Evolutionary conservation across 1,140 invertebrate species (phyloP).

Genomic region (Onthophagus taurus): DNA sequence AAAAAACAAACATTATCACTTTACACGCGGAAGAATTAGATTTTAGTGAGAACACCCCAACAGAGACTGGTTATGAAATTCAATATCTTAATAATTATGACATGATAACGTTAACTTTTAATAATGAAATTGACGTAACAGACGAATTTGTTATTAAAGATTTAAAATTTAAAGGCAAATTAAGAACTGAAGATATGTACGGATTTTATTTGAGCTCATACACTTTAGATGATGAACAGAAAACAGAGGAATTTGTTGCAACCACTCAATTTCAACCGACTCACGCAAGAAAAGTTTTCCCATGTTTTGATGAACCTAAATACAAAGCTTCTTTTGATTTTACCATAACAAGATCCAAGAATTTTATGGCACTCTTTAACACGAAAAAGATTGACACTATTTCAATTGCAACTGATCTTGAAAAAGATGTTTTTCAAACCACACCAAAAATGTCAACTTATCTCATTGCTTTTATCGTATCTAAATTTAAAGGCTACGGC

Average conservation of each 20-base stretch:
- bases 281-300: slow-evolving; percentile 11
- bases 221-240: neutral
- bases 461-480: slow-evolving; percentile 78
- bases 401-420: neutral
- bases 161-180: neutral
- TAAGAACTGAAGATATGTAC: neutral
- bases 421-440: neutral
- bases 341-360: neutral
- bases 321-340: slow-evolving; percentile 5
- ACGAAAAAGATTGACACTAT: neutral
- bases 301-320: slow-evolving; percentile 12
- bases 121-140: neutral
- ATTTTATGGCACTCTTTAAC: slow-evolving; percentile 2
- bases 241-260: slow-evolving; percentile 6
- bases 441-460: slow-evolving; percentile 74
- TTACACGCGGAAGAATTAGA: too few species aligned
- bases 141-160: neutral
- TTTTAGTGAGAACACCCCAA: too few species aligned
- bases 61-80: too few species aligned
- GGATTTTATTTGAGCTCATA: slow-evolving; percentile 10
- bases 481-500: slow-evolving; percentile 60
- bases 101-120: neutral
- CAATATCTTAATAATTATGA: neutral
- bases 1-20: neutral
- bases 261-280: slow-evolving; percentile 11